A percentile compares a stretch with the other conserved stretches of the same genome.
Conservation (phyloP, 1,140 invertebrate species). For the Rhagoletis pomonella region DNA sequence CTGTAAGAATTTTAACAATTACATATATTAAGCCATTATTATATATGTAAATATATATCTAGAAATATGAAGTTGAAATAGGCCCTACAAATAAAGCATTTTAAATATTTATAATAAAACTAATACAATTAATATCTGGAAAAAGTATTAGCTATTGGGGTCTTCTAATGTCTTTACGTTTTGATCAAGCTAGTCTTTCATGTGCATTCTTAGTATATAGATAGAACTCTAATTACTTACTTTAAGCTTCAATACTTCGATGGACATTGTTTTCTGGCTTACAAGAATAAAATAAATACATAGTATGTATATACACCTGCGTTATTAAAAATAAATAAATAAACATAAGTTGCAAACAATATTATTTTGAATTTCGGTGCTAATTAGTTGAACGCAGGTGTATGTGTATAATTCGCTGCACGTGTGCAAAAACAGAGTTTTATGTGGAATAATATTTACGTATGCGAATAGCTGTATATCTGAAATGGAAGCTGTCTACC, state of each 20-base stretch:
- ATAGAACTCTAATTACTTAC: not conserved
- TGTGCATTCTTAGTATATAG: constrained; percentile 14
- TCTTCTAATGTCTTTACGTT: constrained; percentile 34
- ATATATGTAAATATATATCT: not conserved
- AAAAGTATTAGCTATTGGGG: not conserved
- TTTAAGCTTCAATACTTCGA: not conserved
- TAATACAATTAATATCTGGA: not conserved
- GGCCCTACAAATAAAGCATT: not conserved
- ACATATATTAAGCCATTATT: no score
- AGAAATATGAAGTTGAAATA: not conserved
- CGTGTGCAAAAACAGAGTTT: not conserved
- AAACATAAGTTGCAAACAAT: no score
- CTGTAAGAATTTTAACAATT: no score
- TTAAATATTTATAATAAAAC: not conserved
- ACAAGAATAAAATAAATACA: constrained; percentile 34
- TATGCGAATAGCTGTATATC: not conserved
- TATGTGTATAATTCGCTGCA: not conserved
- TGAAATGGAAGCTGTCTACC: constrained; percentile 36
- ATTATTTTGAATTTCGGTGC: no score
- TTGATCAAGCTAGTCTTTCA: constrained; percentile 39
- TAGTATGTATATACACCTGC: not conserved
- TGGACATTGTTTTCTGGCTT: not conserved
- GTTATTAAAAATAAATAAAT: no score
- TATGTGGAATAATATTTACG: not conserved
- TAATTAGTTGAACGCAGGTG: no score